Conservation (phyloP, 2,797 vertebrate genomes). For the Chrosomus eos region DNA sequence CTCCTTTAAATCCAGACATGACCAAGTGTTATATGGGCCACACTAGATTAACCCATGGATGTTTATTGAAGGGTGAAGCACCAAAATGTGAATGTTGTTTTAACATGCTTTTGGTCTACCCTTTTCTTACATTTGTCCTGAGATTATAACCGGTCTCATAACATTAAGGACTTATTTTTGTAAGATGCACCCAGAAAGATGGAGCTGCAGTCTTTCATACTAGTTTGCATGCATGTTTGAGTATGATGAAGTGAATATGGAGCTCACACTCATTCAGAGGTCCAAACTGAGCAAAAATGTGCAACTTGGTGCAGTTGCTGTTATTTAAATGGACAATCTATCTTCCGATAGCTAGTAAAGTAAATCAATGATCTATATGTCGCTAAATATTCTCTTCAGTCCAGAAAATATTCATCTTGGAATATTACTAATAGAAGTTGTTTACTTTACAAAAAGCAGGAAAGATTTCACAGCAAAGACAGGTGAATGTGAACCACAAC, state of each 20-base stretch:
- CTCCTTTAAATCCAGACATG: background rate
- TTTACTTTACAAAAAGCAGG: too few relatives aligned
- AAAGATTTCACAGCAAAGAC: too few relatives aligned
- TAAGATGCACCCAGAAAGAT: too few relatives aligned
- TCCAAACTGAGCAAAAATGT: too few relatives aligned
- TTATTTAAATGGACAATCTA: background rate
- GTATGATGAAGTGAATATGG: background rate
- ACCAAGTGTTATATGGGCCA: background rate
- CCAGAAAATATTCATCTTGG: background rate
- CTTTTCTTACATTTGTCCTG: too few relatives aligned
- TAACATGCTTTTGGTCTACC: too few relatives aligned
- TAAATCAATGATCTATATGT: background rate
- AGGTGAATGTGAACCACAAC: too few relatives aligned
- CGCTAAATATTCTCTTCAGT: background rate
- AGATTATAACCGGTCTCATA: too few relatives aligned
- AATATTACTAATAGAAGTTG: background rate
- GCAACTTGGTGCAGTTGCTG: too few relatives aligned
- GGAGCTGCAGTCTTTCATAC: too few relatives aligned
- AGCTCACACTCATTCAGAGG: background rate
- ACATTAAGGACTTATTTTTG: too few relatives aligned
- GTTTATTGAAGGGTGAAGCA: background rate
- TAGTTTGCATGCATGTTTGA: background rate
- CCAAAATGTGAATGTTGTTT: background rate
- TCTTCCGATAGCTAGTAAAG: background rate
- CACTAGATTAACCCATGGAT: background rate